These are phyloP conservation scores for Urocyon cinereoargenteus DNA, from an alignment of 2,797 vertebrate species.

Conservation along the genomic window DNA sequence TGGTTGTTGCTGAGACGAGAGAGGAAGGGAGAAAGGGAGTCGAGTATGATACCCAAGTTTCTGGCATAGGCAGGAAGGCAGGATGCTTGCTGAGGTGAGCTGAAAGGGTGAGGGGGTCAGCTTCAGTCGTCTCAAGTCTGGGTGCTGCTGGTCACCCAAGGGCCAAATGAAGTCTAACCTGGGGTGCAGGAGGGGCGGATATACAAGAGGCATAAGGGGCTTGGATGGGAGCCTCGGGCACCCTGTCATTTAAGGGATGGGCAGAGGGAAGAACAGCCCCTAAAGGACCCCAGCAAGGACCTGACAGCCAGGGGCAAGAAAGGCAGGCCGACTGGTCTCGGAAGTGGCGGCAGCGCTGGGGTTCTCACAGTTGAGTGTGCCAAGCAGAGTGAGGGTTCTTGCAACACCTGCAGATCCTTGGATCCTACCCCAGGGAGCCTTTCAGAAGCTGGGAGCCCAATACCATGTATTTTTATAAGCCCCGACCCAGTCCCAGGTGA, in stretches of 20 bases:
- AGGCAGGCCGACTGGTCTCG: not conserved
- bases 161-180: not conserved
- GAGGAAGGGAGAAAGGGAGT: not conserved
- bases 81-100: not conserved
- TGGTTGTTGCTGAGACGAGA: not conserved
- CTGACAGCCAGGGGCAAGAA: not conserved
- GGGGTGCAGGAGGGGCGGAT: not conserved
- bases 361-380: not conserved
- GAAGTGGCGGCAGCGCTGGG: not conserved
- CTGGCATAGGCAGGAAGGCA: not conserved
- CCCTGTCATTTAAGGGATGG: not conserved
- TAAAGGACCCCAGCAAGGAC: not conserved
- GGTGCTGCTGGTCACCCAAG: not conserved
- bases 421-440: not conserved
- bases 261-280: not conserved
- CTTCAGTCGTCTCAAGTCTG: not conserved
- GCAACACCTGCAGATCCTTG: not conserved
- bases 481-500: not conserved
- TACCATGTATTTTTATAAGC: not conserved
- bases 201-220: not conserved
- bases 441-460: not conserved
- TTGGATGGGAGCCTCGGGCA: not conserved
- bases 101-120: not conserved
- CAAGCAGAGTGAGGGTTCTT: not conserved
- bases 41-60: not conserved